Base-by-base conservation (phyloP, 2,113 vertebrate genomes). In the Falcunculus frontatus region DNA sequence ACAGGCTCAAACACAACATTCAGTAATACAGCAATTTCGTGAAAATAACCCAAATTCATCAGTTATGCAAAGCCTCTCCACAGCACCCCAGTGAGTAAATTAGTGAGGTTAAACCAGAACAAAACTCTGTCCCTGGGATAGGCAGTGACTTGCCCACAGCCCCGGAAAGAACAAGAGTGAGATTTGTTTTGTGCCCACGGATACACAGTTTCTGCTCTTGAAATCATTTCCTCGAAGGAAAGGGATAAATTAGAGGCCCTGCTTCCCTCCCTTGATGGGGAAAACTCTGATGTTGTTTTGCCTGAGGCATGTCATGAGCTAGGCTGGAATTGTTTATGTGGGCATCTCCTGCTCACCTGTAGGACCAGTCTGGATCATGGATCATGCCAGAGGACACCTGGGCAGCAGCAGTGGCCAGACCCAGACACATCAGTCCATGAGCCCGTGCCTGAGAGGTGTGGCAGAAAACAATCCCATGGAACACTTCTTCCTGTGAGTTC, bases 221-320 rank as follows among this genome's bases (percentile, higher is more conserved):
- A 59, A 94, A 95, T 92, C 6, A 94, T 93, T 97, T 95, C 87
- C 92, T 96, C 85, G 90, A 96, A 97, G 92, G 95, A 93, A 96
- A 79, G 47, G 87, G 60, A 74, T 81, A 75, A 84, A 94, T 86
- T 63, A 77, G 60, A 92, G 83, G 75, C 56, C 73, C 44, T 56
- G 64, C n/a, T 94, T 92, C 64, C 75, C 73, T 93, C 72, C 88
- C 49, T 39, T 15, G 9, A 17, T 22, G 39, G n/a, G 68, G 82
- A 84, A 84, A 87, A 49, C 30, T 46, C 53, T 77, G 67, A 13
- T 77, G 55, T 19, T 69, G 11, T 26, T 84, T 70, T 63, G 72
- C 39, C 39, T 86, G 82, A 69, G 52, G 49, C 37, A 42, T 0
- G 0, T 9, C 60, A 25, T 41, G 64, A 68, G 44, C 29, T 29